Conservation (phyloP, 2,888 invertebrate genomes). For the Campoplex capitator region DNA sequence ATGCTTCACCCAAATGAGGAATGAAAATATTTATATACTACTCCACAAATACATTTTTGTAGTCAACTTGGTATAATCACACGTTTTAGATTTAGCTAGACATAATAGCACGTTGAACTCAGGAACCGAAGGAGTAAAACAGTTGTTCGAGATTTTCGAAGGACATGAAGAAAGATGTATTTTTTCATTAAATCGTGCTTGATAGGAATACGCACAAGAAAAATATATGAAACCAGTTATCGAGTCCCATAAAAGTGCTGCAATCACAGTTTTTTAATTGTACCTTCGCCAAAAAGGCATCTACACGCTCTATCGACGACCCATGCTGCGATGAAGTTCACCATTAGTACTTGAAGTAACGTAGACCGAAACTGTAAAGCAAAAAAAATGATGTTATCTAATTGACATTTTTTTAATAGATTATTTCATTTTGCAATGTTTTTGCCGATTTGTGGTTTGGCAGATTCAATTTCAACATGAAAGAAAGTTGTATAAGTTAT, state of each 20-base stretch:
- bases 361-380: slow-evolving; percentile 94
- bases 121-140: neutral
- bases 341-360: slow-evolving; percentile 92
- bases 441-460: too few relatives aligned
- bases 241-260: slow-evolving; percentile 21
- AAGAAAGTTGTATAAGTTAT: too few relatives aligned
- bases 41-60: neutral
- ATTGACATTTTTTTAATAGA: neutral
- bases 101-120: neutral
- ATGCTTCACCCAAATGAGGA: slow-evolving; percentile 21
- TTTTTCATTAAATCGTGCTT: neutral
- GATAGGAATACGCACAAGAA: neutral
- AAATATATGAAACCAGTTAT: slow-evolving; percentile 29
- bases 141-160: neutral
- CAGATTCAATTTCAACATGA: too few relatives aligned
- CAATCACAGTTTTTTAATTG: slow-evolving; percentile 83
- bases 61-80: neutral
- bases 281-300: slow-evolving; percentile 94
- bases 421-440: too few relatives aligned
- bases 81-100: neutral
- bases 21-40: neutral
- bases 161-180: neutral
- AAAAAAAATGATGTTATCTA: slow-evolving; percentile 73
- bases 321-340: slow-evolving; percentile 95
- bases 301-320: slow-evolving; percentile 93